phyloP scores from a whole-genome alignment of 1,140 invertebrate genomes.

The Lucilia cuprina region DNA sequence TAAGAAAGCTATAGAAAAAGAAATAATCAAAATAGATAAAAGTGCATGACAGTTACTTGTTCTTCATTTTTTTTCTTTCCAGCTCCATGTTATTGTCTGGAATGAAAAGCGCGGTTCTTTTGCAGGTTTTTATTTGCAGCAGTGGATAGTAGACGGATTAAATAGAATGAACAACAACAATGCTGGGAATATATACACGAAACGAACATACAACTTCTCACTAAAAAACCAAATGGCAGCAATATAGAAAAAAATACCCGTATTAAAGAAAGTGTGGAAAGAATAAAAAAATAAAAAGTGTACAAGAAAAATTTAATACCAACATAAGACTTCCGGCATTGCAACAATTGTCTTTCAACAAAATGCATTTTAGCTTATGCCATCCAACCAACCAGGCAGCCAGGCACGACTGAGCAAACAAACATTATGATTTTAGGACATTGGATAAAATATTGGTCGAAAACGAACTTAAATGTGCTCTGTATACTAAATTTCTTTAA shows the following conservation, averaged over 20 bases:
- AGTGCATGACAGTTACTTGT: neutral
- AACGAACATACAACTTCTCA: neutral
- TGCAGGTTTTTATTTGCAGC: neutral
- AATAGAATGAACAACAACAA: neutral
- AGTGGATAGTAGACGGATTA: neutral
- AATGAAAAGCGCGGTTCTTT: neutral
- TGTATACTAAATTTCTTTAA: too few species aligned
- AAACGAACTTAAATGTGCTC: too few species aligned
- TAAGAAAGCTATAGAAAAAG: neutral
- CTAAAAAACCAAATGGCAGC: neutral
- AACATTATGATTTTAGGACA: neutral
- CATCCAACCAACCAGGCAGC: too few species aligned
- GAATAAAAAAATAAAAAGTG: neutral
- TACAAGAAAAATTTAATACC: neutral
- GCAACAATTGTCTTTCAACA: neutral
- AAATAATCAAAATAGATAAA: neutral
- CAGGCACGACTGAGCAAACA: neutral
- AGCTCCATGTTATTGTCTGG: neutral
- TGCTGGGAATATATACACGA: neutral
- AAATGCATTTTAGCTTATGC: neutral
- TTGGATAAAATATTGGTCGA: neutral
- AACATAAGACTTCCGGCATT: neutral
- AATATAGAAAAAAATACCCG: neutral
- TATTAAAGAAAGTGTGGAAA: too few species aligned
- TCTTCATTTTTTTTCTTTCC: too few species aligned